A percentile compares a stretch with the other conserved stretches of the same genome.
phyloP scores from a whole-genome alignment of 1,140 invertebrate genomes.

The Mercenaria mercenaria region DNA sequence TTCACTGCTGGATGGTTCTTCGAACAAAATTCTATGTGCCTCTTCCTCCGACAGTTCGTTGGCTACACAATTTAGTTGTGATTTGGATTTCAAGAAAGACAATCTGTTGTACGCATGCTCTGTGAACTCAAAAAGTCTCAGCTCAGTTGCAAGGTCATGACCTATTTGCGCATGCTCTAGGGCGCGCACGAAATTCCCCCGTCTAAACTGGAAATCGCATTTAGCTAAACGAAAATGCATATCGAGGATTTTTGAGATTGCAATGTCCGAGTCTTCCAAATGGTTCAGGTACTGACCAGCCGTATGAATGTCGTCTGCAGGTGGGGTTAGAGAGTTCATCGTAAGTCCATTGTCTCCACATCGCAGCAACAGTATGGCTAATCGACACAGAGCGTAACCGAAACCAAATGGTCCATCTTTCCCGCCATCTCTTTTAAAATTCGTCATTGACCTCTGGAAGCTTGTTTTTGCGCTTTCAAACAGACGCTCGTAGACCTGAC shows the following conservation, averaged over 20 bases:
- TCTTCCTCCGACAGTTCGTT: conserved; percentile 41
- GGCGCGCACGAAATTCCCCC: conserved; percentile 41
- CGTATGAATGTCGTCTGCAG: conserved; percentile 39
- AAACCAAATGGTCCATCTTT: conserved; percentile 74
- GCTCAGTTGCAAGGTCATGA: conserved; percentile 33
- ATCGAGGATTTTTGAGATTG: conserved; percentile 70
- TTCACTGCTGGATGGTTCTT: neutral
- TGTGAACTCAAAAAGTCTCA: conserved; percentile 68
- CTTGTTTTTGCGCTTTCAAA: conserved; percentile 54
- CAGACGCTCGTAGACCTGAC: conserved; percentile 31
- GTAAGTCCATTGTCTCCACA: conserved; percentile 71
- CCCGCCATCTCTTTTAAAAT: conserved; percentile 71
- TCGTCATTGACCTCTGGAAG: conserved; percentile 56
- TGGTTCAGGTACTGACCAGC: conserved; percentile 57
- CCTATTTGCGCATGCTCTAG: conserved; percentile 65
- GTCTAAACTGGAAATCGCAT: conserved; percentile 69
- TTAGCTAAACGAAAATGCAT: conserved; percentile 71
- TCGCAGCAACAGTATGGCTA: conserved; percentile 62
- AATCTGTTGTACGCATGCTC: conserved; percentile 70
- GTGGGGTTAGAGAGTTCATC: conserved; percentile 51
- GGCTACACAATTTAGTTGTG: neutral
- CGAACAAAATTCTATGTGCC: conserved; percentile 41
- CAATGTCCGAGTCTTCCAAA: conserved; percentile 58
- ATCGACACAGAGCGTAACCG: conserved; percentile 71
- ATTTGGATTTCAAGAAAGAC: conserved; percentile 45